Base-by-base conservation (phyloP, 2,797 vertebrate species). In the Hemibagrus guttatus region DNA sequence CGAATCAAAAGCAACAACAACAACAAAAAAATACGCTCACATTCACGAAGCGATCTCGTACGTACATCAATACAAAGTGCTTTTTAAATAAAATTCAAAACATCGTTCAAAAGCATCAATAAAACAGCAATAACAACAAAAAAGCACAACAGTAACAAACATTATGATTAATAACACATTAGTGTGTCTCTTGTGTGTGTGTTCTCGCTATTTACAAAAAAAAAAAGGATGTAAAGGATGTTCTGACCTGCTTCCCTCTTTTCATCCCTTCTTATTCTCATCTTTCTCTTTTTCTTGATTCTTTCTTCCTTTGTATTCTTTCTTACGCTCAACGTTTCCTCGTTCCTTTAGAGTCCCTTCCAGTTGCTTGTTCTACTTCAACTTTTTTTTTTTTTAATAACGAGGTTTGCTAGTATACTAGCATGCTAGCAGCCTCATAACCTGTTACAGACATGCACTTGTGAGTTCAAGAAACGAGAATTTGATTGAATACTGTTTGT, bases 51-150 rank as follows among this genome's bases (percentile, higher is more conserved):
- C 64, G 54, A 88, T 63, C 49, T 39, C 59, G 59, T 81, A 83
- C 89, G 68, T 84, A 92, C 91, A 89, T 90, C 90, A 90, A 71
- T 90, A 93, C 85, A 94, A 96, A 95, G 95, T 96, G 95, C 95
- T 94, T 96, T 95, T 94, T 91, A 93, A 93, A 92, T 93, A 89
- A 90, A 84, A 89, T 85, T 88, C 3, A 28, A 63, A 76, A 85
- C n/a, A 63, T n/a, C 14, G 11, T 79, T 56, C 75, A 49, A 85
- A 83, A 85, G 84, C 79, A 68, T 58, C 78, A 84, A 89, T 63
- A 75, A 87, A 35, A 85, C 46, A 61, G 9, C 31, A 17, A 71
- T 1, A 19, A 71, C 2, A 19, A 72, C 1, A 1, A 78, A 79
- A 26, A 59, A n/a, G 23, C 35, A 81, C 72, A 75, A 78, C 26